phyloP scores from a whole-genome alignment of 2,888 invertebrate species.

The Clistopyga incitator region DNA sequence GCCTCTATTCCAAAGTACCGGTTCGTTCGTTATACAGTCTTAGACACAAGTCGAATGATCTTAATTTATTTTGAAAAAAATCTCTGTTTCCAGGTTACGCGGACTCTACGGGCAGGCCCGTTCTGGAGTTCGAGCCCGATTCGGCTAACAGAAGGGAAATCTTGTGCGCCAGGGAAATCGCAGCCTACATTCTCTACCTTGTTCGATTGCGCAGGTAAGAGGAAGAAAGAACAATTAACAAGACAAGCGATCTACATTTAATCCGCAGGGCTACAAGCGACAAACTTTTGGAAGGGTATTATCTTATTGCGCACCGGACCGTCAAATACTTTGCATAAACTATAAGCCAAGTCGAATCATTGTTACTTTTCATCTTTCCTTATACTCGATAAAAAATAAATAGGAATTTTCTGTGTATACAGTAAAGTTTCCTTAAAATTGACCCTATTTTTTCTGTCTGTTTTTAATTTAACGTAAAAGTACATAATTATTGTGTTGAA shows the following conservation, averaged over 20 bases:
- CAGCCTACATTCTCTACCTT: constrained; percentile 90
- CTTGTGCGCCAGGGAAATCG: constrained; percentile 89
- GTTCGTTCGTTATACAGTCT: constrained; percentile 3
- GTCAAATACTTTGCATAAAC: constrained; percentile 77
- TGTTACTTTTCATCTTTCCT: constrained; percentile 72
- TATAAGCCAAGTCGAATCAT: constrained; percentile 71
- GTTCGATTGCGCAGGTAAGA: constrained; percentile 89
- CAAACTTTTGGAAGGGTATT: constrained; percentile 53
- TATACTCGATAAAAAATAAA: too few relatives aligned
- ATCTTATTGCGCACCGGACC: constrained; percentile 82
- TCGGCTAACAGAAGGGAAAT: constrained; percentile 86
- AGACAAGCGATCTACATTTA: constrained; percentile 14
- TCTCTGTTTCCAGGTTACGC: constrained; percentile 87
- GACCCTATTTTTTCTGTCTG: background rate
- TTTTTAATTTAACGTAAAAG: background rate
- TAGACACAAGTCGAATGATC: constrained; percentile 2
- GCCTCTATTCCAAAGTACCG: background rate
- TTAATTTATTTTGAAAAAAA: constrained; percentile 4
- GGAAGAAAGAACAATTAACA: constrained; percentile 9
- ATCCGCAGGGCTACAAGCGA: constrained; percentile 45
- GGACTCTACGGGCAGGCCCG: constrained; percentile 88
- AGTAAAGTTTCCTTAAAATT: too few relatives aligned
- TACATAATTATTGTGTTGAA: too few relatives aligned
- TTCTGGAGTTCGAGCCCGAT: constrained; percentile 88
- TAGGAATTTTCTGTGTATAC: background rate